Conservation (phyloP, 2,888 invertebrate genomes). For the Platynereis dumerilii region DNA sequence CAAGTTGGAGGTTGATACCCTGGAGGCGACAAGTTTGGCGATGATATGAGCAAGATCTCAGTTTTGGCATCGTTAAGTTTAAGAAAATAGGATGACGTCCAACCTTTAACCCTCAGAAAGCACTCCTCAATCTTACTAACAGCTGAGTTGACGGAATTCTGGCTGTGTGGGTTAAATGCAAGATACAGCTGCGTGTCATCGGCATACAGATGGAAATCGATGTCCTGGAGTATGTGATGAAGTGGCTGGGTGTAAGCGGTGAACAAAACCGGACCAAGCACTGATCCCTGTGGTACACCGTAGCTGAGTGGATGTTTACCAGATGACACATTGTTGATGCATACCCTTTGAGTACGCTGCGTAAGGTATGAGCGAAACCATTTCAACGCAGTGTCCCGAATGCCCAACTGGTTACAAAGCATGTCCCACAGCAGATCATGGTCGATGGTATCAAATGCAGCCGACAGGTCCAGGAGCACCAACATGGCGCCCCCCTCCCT, state of each 20-base stretch:
- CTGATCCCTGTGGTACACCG: constrained; percentile 23
- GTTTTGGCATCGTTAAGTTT: too few species aligned
- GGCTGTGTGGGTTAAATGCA: too few species aligned
- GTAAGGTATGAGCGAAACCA: constrained; percentile 24
- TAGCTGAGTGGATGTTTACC: background rate
- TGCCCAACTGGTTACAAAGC: constrained; percentile 11
- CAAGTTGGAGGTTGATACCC: too few species aligned
- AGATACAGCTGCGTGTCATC: too few species aligned
- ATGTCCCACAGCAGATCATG: background rate
- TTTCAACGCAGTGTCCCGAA: constrained; percentile 8
- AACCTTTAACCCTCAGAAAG: too few species aligned
- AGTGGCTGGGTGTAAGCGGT: background rate
- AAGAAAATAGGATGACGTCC: too few species aligned
- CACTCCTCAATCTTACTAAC: too few species aligned
- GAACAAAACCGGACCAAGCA: constrained; percentile 18
- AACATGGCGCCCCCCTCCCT: constrained; percentile 1
- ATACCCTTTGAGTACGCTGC: constrained; percentile 14
- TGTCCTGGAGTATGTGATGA: too few species aligned
- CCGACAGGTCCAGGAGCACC: constrained; percentile 4
- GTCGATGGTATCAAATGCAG: constrained; percentile 1
- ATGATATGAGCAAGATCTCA: too few species aligned
- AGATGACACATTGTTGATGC: constrained; percentile 9
- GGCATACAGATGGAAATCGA: too few species aligned
- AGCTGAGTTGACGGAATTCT: too few species aligned
- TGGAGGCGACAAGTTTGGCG: too few species aligned